These are phyloP conservation scores for Oryctes rhinoceros DNA, from an alignment of 1,140 invertebrate species.

Conservation along the genomic window DNA sequence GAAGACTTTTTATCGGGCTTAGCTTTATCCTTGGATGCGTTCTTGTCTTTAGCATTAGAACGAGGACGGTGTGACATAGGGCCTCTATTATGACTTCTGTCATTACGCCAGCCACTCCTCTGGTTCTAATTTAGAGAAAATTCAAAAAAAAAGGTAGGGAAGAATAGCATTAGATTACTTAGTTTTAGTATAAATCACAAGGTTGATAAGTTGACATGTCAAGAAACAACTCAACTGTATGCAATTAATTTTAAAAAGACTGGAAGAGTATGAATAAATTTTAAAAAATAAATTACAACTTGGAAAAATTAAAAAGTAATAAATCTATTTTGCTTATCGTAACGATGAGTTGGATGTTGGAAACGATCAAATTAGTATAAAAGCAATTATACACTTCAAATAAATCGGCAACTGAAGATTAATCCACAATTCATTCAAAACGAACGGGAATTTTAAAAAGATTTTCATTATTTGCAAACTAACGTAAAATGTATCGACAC, in stretches of 20 bases:
- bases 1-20: constrained; percentile 47
- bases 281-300: background rate
- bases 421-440: background rate
- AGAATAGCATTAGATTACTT: constrained; percentile 42
- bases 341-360: background rate
- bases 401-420: background rate
- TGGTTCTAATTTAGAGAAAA: constrained; percentile 46
- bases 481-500: too few relatives aligned
- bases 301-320: constrained; percentile 27
- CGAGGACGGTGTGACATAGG: constrained; percentile 44
- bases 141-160: constrained; percentile 44
- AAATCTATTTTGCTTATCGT: constrained; percentile 39
- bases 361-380: background rate
- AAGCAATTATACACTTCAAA: background rate
- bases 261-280: constrained; percentile 1
- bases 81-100: constrained; percentile 45
- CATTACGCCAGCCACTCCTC: constrained; percentile 47
- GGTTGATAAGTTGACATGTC: constrained; percentile 17
- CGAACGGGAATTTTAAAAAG: background rate
- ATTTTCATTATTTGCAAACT: background rate
- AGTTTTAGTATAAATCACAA: background rate
- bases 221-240: constrained; percentile 25
- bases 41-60: constrained; percentile 46
- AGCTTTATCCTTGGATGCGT: constrained; percentile 43
- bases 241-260: constrained; percentile 5